Evolutionary conservation across 2,113 vertebrate genomes (phyloP).

Genomic region (Solea senegalensis): DNA sequence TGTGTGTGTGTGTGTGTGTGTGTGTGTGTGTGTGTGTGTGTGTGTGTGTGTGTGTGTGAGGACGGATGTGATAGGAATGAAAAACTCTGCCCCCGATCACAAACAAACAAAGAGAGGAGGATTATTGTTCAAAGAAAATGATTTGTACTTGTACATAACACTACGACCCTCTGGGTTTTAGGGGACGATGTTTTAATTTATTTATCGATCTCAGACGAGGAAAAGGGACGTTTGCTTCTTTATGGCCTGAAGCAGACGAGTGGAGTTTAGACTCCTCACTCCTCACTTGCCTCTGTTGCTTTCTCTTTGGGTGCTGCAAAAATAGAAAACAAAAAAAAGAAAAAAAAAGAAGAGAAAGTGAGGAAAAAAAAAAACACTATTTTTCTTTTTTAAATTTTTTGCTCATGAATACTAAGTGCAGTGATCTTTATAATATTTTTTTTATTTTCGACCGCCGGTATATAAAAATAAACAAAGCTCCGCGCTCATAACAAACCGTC

Average conservation of each 20-base stretch:
- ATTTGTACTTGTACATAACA: conserved; percentile 79
- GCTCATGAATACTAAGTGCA: conserved; percentile 65
- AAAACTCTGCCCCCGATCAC: conserved; percentile 12
- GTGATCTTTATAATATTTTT: conserved; percentile 61
- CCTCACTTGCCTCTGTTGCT: conserved; percentile 42
- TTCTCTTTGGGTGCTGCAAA: conserved; percentile 56
- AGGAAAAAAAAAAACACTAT: conserved; percentile 25
- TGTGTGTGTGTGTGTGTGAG: too few species aligned
- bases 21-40: too few species aligned
- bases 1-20: too few species aligned
- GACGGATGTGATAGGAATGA: neutral
- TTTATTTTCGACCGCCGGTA: conserved; percentile 49
- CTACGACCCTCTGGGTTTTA: conserved; percentile 65
- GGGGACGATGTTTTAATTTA: conserved; percentile 81
- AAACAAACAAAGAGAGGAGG: conserved; percentile 46
- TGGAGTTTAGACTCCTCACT: conserved; percentile 25
- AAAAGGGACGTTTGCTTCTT: conserved; percentile 42
- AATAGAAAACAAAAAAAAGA: conserved; percentile 24
- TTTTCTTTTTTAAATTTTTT: conserved; percentile 62
- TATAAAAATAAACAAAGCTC: conserved; percentile 12
- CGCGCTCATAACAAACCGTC: neutral
- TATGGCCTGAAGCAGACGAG: conserved; percentile 34
- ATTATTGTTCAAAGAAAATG: conserved; percentile 45
- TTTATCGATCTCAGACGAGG: conserved; percentile 75
- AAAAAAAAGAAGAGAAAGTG: conserved; percentile 16